These are phyloP conservation scores for Listrodromus nycthemerus DNA, from an alignment of 2,888 invertebrate species.

Conservation along the genomic window DNA sequence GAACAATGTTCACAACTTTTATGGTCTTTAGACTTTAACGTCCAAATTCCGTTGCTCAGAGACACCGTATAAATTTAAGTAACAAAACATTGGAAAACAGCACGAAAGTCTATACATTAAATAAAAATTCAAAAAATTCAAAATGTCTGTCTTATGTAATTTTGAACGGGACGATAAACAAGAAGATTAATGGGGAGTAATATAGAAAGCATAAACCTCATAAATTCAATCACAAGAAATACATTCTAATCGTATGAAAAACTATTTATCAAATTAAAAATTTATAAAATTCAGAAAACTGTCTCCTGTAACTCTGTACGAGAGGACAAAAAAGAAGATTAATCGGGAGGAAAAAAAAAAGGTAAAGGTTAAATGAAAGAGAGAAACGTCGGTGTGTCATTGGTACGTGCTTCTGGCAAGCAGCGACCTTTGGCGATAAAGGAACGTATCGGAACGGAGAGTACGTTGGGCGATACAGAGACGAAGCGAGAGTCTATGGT, in stretches of 20 bases:
- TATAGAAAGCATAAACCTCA: too few relatives aligned
- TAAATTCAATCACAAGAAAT: too few relatives aligned
- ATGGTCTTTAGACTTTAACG: neutral
- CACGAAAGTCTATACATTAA: too few relatives aligned
- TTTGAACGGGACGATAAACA: too few relatives aligned
- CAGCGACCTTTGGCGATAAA: slow-evolving; percentile 20
- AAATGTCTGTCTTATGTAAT: too few relatives aligned
- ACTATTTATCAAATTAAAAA: neutral
- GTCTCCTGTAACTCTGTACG: neutral
- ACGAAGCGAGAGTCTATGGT: slow-evolving; percentile 27
- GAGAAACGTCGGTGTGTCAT: slow-evolving; percentile 15
- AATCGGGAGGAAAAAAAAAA: slow-evolving; percentile 5
- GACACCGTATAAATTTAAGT: neutral
- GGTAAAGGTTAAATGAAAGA: slow-evolving; percentile 5
- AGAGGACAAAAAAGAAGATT: neutral
- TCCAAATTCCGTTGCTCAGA: neutral
- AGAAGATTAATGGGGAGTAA: too few relatives aligned
- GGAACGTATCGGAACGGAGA: slow-evolving; percentile 30
- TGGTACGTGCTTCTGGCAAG: slow-evolving; percentile 13
- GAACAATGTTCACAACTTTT: too few relatives aligned
- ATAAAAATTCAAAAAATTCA: too few relatives aligned
- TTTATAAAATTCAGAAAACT: neutral
- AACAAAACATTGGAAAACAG: neutral
- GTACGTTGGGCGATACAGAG: slow-evolving; percentile 24
- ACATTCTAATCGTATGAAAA: neutral